Base-by-base conservation (phyloP, 2,113 vertebrate genomes). In the Rhizomys pruinosus region DNA sequence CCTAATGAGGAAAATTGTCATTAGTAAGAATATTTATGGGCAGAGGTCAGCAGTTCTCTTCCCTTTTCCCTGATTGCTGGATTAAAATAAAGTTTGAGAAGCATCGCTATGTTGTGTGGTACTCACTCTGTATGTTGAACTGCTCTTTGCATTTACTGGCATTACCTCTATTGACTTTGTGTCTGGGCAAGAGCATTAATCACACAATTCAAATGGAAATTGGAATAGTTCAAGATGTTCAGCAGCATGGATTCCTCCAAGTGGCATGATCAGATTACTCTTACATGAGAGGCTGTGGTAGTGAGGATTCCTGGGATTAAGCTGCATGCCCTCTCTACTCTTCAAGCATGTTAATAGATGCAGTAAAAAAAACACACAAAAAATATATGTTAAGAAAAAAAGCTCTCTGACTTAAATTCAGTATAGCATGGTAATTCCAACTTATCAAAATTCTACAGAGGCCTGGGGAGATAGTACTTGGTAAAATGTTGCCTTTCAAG, bases 11-110 rank as follows among this genome's bases (percentile, higher is more conserved):
- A 89, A 95, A 87, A 84, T 71, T 72, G 76, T 93, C 42, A 90
- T 91, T 61, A 27, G 22, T 63, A 72, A n/a, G 78, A 86, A 44
- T 47, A 95, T 92, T 94, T 95, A 90, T 55, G 76, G 20, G 93
- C 73, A 84, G 79, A 90, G 15, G 29, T 78, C 84, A 87, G 1
- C 22, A 9, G 39, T 71, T 5, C 66, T 66, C 10, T 57, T 68
- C 44, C 39, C 12, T 44, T 86, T 74, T 29, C 29, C 39, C 20
- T 92, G 80, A 84, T 89, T 47, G 29, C 27, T 57, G 9, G 57
- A 61, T 64, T 59, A 59, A 84, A 87, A 81, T 39, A 47, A 59
- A 92, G 44, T 23, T 23, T 22, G 20, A 52, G 39, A 78, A 85
- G 29, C 2, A 44, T 57, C 66, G 80, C 85, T 37, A 22, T 11